Evolutionary conservation across 1,140 invertebrate genomes (phyloP).

Genomic region (Pygmarrhopalites habei): DNA sequence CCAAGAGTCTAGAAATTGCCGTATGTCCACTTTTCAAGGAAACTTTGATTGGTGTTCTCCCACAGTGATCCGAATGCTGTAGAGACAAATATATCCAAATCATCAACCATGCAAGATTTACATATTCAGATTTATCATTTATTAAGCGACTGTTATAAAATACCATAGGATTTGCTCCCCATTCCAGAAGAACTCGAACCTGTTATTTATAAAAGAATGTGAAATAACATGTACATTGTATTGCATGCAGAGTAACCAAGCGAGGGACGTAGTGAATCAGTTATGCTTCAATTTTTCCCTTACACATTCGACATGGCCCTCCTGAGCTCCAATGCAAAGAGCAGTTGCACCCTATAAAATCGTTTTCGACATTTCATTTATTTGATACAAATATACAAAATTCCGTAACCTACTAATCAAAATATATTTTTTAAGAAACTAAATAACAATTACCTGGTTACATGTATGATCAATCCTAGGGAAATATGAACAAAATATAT

Average conservation of each 20-base stretch:
- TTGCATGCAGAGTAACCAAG: no score
- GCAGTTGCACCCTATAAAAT: conserved; percentile 78
- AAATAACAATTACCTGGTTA: conserved; percentile 55
- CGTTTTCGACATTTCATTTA: no score
- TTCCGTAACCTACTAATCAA: not conserved
- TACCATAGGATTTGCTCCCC: conserved; percentile 85
- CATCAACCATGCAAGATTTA: no score
- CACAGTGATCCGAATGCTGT: conserved; percentile 86
- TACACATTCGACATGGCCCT: conserved; percentile 89
- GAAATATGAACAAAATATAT: no score
- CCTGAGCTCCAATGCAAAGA: conserved; percentile 56
- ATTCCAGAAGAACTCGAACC: conserved; percentile 72
- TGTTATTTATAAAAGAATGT: no score
- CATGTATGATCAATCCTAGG: conserved; percentile 80
- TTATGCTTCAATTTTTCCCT: no score
- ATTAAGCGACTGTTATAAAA: no score
- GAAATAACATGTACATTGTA: no score
- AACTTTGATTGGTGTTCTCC: conserved; percentile 67
- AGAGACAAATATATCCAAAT: no score
- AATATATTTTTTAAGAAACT: not conserved
- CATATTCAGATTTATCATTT: no score
- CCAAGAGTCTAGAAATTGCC: conserved; percentile 59
- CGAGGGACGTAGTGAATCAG: no score
- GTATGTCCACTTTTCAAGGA: conserved; percentile 69
- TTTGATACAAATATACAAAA: not conserved